Base-by-base conservation (phyloP, 1,140 invertebrate species). In the Zaprionus ornatus region DNA sequence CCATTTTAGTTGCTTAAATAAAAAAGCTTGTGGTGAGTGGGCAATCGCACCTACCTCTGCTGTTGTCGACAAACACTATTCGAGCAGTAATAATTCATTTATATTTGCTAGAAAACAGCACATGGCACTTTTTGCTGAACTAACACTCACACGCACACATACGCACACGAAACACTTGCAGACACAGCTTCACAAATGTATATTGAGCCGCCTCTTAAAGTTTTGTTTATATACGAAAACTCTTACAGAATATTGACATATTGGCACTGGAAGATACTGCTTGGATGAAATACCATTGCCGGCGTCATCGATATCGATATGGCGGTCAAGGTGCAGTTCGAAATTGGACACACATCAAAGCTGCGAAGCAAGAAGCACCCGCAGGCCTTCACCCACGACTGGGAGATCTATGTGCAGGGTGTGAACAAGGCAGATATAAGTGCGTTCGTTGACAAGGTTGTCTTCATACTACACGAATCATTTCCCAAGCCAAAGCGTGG, bases 361-460 rank as follows among this genome's bases (percentile, higher is more conserved):
- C 93, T 98, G 73, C 95, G 96, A 82, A 95, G 95, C 17, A 96
- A 97, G 90, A 95, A 94, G 25, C 80, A 88, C 65, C 94, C 95
- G 17, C 96, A 98, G 92, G 98, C 97, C 15, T 99, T 97, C 87
- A 99, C 98, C 76, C 98, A 99, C 94, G 98, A 99, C 92, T 99
- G 98, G 98, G 97, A 98, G 93, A 96, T 99, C n/a, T 99, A 97
- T 94, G 97, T 99, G 4, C 94, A 96, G 61, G 98, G 98, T 66
- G 95, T 95, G 76, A 97, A 98, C 83, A 95, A 96, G 75, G 95
- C 95, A 72, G 95, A 97, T 83, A 98, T 99, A 78, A 95, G 97
- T 79, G 94, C 97, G 90, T 99, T 97, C 94, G 95, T 99, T 45
- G 98, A 99, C 57, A 99, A 98, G 95, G 97, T 99, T 77, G 96